A percentile compares a stretch with the other conserved stretches of the same genome.
phyloP scores from a whole-genome alignment of 2,888 invertebrate genomes.

The Dyspetes luteomarginatus region DNA sequence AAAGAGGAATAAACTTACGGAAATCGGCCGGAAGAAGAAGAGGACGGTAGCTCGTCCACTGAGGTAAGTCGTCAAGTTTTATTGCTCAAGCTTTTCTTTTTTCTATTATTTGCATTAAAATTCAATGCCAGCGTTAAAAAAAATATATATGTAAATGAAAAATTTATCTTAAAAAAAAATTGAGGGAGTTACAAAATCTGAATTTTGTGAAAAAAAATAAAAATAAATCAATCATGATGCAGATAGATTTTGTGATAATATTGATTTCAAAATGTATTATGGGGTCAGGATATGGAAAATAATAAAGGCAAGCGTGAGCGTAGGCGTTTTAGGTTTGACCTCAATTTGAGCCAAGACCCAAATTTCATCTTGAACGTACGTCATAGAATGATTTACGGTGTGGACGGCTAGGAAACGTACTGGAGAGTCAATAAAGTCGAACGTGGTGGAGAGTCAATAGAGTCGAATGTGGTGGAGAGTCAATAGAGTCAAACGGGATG shows the following conservation, averaged over 20 bases:
- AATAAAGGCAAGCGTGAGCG: background rate
- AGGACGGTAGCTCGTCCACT: slow-evolving; percentile 18
- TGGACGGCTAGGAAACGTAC: slow-evolving; percentile 2
- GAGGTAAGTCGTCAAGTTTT: slow-evolving; percentile 25
- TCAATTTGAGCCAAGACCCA: background rate
- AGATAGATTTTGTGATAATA: no score
- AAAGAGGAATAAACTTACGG: background rate
- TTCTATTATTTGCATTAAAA: background rate
- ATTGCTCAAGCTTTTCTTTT: background rate
- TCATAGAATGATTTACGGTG: background rate
- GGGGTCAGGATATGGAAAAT: background rate
- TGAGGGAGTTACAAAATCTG: no score
- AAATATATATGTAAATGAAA: no score
- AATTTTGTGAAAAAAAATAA: no score
- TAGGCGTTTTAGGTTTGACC: background rate
- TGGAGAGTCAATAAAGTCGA: no score
- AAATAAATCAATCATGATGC: no score
- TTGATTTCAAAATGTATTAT: no score
- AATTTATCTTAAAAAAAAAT: no score
- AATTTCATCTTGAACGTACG: background rate
- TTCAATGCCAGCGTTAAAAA: background rate
- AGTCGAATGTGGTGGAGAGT: slow-evolving; percentile 9
- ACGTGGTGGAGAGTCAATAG: background rate
- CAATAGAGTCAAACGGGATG: no score
- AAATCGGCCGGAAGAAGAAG: background rate